A percentile compares a stretch with the other conserved stretches of the same genome.
phyloP scores from a whole-genome alignment of 1,140 invertebrate species.

The Zaprionus camerounensis region DNA sequence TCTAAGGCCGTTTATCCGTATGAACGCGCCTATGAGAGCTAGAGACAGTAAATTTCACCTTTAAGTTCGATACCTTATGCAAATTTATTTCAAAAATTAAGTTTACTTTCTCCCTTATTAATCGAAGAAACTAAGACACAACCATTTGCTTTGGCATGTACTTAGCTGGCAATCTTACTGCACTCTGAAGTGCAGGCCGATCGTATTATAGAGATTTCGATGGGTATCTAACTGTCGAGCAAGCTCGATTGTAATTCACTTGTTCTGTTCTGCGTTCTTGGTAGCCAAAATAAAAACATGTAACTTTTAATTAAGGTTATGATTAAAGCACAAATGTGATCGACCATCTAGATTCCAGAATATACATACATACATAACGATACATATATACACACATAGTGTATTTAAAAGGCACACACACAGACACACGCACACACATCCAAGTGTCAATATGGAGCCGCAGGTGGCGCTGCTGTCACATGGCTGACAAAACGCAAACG shows the following conservation, averaged over 20 bases:
- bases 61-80: no score
- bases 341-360: neutral
- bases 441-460: constrained; percentile 75
- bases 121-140: no score
- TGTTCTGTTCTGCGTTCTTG: neutral
- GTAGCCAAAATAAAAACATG: neutral
- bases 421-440: neutral
- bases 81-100: no score
- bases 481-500: constrained; percentile 76
- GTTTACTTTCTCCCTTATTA: no score
- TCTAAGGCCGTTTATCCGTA: neutral
- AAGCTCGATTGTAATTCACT: neutral
- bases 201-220: no score
- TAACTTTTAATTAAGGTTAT: neutral
- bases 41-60: neutral
- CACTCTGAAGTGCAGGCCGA: no score
- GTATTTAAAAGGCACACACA: constrained; percentile 7
- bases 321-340: neutral
- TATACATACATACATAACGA: neutral
- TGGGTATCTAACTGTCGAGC: neutral
- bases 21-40: neutral
- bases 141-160: no score
- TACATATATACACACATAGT: neutral
- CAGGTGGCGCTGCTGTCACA: constrained; percentile 73
- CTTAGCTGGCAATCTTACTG: no score